A percentile compares a stretch with the other conserved stretches of the same genome.
Conservation (phyloP, 2,888 invertebrate species). For the Branchipolynoe longqiensis region DNA sequence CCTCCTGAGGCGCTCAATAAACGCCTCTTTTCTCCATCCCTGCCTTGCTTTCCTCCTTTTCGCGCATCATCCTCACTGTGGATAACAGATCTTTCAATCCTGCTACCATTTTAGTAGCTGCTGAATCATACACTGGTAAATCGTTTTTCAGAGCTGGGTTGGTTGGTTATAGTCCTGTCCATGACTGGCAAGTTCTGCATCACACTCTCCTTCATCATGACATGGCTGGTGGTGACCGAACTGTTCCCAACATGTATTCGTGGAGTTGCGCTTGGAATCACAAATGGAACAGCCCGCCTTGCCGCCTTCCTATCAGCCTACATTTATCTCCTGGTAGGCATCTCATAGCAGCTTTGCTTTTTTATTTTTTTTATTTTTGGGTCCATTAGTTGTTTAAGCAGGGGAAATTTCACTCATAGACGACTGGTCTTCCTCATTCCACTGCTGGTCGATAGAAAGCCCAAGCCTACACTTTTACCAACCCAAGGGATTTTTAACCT, state of each 20-base stretch:
- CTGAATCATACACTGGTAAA: no score
- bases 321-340: neutral
- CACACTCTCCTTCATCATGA: neutral
- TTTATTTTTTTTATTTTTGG: neutral
- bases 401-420: no score
- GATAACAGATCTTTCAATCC: neutral
- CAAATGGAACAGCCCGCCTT: neutral
- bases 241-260: constrained; percentile 16
- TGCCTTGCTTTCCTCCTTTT: no score
- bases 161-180: neutral
- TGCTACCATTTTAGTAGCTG: neutral
- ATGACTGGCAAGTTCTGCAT: constrained; percentile 35
- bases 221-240: constrained; percentile 10
- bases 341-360: neutral
- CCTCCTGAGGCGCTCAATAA: no score
- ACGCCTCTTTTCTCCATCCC: no score
- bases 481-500: no score
- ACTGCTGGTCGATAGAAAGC: no score
- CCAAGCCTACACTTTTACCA: no score
- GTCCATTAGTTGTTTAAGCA: no score
- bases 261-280: constrained; percentile 10
- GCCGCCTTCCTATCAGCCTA: constrained; percentile 28
- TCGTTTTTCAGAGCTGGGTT: constrained; percentile 20
- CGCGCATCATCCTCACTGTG: neutral
- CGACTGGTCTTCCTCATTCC: no score